Percentiles rank a stretch among this genome's conserved stretches.
Evolutionary conservation across 92 coral and sea anemone species (phyloP).

Genomic region (Plumapathes pennacea): DNA sequence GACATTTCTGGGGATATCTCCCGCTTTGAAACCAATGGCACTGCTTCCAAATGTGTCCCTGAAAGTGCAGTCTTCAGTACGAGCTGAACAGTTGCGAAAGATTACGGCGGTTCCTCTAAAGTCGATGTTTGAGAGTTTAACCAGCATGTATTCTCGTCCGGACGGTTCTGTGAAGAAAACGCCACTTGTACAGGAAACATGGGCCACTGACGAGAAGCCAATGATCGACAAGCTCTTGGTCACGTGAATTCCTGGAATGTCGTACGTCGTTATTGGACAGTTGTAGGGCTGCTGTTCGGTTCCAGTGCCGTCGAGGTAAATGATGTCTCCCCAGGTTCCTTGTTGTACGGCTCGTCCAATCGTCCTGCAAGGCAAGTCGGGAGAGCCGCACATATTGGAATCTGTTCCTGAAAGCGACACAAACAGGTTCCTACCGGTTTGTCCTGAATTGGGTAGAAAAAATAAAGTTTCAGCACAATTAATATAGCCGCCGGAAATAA

Average conservation of each 20-base stretch:
- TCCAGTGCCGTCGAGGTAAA: constrained; percentile 57
- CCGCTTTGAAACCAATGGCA: too few species aligned
- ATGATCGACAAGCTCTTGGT: constrained; percentile 25
- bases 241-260: constrained; percentile 21
- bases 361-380: constrained; percentile 33
- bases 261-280: constrained; percentile 22
- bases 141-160: not conserved
- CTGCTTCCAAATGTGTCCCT: too few species aligned
- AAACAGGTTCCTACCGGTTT: too few species aligned
- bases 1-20: too few species aligned
- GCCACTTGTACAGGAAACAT: constrained; percentile 13
- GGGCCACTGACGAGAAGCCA: not conserved
- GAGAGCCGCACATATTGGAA: constrained; percentile 8
- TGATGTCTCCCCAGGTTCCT: constrained; percentile 11
- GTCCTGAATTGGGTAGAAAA: too few species aligned
- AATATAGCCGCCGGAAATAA: too few species aligned
- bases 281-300: constrained; percentile 45
- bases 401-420: constrained; percentile 41
- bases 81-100: too few species aligned
- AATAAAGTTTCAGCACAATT: too few species aligned
- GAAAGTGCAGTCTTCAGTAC: too few species aligned
- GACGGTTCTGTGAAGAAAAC: not conserved
- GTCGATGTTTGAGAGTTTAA: constrained; percentile 9
- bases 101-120: constrained; percentile 8
- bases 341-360: constrained; percentile 33